Evolutionary conservation across 2,797 vertebrate genomes (phyloP).

Genomic region (Alouatta caraya): DNA sequence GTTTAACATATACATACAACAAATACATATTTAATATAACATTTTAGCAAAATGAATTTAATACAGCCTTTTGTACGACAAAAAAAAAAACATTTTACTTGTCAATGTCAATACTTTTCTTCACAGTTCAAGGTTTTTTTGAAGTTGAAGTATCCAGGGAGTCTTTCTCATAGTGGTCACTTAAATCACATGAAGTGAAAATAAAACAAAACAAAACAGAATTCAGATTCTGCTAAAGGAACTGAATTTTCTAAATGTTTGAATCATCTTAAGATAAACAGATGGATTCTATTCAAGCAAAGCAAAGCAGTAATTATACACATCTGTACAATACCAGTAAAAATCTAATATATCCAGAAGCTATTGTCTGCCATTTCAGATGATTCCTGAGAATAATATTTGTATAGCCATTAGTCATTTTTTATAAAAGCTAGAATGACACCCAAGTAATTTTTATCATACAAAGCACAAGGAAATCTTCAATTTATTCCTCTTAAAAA

Average conservation of each 20-base stretch:
- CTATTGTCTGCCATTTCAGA: slow-evolving; percentile 79
- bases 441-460: slow-evolving; percentile 17
- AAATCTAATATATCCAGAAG: slow-evolving; percentile 75
- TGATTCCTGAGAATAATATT: slow-evolving; percentile 73
- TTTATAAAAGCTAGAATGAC: slow-evolving; percentile 63
- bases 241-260: slow-evolving; percentile 78
- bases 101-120: background rate
- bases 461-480: background rate
- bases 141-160: background rate
- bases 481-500: background rate
- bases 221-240: slow-evolving; percentile 59
- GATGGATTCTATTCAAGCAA: slow-evolving; percentile 82
- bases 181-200: slow-evolving; percentile 43
- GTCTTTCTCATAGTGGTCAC: background rate
- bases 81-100: background rate
- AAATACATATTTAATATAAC: background rate
- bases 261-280: slow-evolving; percentile 81
- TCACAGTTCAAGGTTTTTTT: background rate
- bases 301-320: slow-evolving; percentile 81
- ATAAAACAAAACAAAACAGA: slow-evolving; percentile 35
- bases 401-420: slow-evolving; percentile 78
- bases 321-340: slow-evolving; percentile 83
- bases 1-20: background rate
- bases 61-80: background rate
- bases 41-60: background rate